These are phyloP conservation scores for Conopomorpha cramerella DNA, from an alignment of 1,140 invertebrate genomes.

Conservation along the genomic window DNA sequence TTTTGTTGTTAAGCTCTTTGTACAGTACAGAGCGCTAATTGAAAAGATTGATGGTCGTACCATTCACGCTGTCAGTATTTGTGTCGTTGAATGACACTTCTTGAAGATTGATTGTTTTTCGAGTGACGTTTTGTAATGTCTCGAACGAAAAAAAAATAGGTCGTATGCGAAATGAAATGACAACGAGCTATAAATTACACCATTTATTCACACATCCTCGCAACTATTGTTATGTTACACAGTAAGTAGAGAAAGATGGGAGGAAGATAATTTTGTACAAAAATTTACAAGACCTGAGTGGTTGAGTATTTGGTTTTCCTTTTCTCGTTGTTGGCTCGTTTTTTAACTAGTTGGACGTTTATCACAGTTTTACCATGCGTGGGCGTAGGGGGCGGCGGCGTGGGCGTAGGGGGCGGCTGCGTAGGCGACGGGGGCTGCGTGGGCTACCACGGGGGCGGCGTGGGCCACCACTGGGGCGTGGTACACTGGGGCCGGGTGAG, in stretches of 20 bases:
- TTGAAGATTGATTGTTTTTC: no score
- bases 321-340: no score
- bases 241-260: no score
- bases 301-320: conserved; percentile 51
- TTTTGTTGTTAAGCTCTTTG: no score
- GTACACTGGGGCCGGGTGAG: conserved; percentile 30
- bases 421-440: conserved; percentile 22
- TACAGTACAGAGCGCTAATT: no score
- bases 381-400: conserved; percentile 21
- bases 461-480: conserved; percentile 20
- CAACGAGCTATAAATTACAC: conserved; percentile 15
- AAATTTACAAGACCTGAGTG: conserved; percentile 49
- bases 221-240: conserved; percentile 18
- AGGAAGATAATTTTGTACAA: conserved; percentile 38
- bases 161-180: neutral
- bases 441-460: conserved; percentile 9
- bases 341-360: conserved; percentile 13
- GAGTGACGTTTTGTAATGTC: neutral
- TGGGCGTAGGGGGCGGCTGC: conserved; percentile 12
- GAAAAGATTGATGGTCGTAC: no score
- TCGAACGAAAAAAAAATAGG: conserved; percentile 4
- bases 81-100: no score
- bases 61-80: no score
- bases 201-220: conserved; percentile 58
- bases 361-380: conserved; percentile 52